phyloP scores from a whole-genome alignment of 2,888 invertebrate genomes.

The Nomada ruficornis region DNA sequence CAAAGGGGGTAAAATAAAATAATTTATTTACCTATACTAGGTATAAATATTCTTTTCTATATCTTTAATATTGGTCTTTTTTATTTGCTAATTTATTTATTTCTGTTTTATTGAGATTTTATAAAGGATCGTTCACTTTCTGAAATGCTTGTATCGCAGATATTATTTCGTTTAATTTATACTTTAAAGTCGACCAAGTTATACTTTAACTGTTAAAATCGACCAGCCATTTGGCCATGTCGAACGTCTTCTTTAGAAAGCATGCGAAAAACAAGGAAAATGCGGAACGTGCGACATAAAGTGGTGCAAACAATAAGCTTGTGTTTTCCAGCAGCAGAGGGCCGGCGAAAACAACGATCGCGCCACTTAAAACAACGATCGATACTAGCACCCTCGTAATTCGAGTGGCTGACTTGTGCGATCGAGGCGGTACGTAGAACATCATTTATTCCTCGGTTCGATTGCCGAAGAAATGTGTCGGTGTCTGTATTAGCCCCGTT shows the following conservation, averaged over 20 bases:
- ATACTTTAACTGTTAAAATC: neutral
- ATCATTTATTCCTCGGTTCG: constrained; percentile 41
- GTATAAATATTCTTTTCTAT: too few relatives aligned
- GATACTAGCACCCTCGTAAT: constrained; percentile 13
- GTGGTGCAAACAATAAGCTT: constrained; percentile 3
- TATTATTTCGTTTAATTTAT: too few relatives aligned
- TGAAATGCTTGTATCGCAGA: too few relatives aligned
- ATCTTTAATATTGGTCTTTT: too few relatives aligned
- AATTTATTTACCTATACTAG: too few relatives aligned
- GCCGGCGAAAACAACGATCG: constrained; percentile 4
- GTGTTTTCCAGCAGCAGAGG: neutral
- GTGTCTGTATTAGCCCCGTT: constrained; percentile 41
- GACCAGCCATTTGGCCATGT: neutral
- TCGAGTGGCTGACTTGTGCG: constrained; percentile 16
- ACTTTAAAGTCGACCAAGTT: neutral
- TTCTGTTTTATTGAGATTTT: too few relatives aligned
- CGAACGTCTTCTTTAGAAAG: neutral
- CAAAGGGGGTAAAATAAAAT: too few relatives aligned
- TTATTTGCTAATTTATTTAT: too few relatives aligned
- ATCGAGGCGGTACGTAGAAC: neutral
- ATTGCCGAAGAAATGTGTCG: constrained; percentile 27
- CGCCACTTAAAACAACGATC: constrained; percentile 17
- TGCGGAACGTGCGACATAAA: neutral
- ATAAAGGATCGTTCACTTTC: too few relatives aligned
- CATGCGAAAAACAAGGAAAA: neutral